Conservation (phyloP, 2,113 vertebrate species). For the Sakesphorus luctuosus region DNA sequence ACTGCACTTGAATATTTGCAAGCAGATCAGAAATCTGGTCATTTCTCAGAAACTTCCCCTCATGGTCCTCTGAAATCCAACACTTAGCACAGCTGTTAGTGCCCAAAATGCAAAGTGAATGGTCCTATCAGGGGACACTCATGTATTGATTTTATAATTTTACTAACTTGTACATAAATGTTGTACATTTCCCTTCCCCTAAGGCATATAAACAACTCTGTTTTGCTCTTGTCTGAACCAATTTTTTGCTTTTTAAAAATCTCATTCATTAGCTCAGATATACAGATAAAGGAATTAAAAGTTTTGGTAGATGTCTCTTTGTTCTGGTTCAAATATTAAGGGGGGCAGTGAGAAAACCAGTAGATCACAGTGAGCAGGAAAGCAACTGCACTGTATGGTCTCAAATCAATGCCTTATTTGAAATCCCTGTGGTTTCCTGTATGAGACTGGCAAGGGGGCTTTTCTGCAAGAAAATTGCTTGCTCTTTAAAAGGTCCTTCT, state of each 20-base stretch:
- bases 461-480: not conserved
- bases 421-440: not conserved
- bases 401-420: not conserved
- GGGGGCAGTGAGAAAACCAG: not conserved
- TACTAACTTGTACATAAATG: not conserved
- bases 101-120: not conserved
- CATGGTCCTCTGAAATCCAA: not conserved
- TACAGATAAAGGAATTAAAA: not conserved
- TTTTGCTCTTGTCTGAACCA: not conserved
- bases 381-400: not conserved
- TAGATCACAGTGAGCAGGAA: not conserved
- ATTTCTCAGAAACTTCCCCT: not conserved
- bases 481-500: not conserved
- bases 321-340: not conserved
- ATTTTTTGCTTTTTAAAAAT: not conserved
- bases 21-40: not conserved
- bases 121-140: not conserved
- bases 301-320: not conserved
- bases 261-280: not conserved
- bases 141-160: not conserved
- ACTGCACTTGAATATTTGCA: not conserved
- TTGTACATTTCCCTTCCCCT: not conserved
- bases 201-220: not conserved
- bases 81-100: not conserved
- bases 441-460: not conserved